A percentile compares a stretch with the other conserved stretches of the same genome.
phyloP scores from a whole-genome alignment of 2,113 vertebrate species.

The Puffinus mauretanicus region DNA sequence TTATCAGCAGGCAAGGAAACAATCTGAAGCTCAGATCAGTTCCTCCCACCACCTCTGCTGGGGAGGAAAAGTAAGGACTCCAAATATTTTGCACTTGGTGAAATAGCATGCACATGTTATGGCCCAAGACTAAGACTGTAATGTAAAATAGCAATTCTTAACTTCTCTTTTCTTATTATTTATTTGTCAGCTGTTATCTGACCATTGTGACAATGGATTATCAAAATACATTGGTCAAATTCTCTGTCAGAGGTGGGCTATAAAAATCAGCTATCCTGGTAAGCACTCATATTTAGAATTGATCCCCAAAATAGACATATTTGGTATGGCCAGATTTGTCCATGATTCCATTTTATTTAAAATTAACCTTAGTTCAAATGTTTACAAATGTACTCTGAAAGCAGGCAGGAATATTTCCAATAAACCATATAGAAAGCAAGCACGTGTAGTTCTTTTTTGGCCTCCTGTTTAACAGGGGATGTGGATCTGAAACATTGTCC shows the following conservation, averaged over 20 bases:
- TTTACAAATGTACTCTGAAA: neutral
- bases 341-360: neutral
- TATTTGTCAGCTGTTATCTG: neutral
- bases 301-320: neutral
- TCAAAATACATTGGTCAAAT: neutral
- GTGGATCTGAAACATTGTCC: neutral
- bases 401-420: neutral
- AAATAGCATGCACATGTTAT: neutral
- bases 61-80: neutral
- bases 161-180: constrained; percentile 4
- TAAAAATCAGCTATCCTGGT: neutral
- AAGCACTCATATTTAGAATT: neutral
- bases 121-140: neutral
- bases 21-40: neutral
- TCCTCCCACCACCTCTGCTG: neutral
- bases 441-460: neutral
- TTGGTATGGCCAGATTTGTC: neutral
- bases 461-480: neutral
- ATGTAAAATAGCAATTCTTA: neutral
- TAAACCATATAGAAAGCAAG: neutral
- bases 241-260: neutral
- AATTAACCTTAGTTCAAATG: neutral
- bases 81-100: neutral
- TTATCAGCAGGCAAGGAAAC: neutral
- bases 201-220: neutral